Base-by-base conservation (phyloP, 2,888 invertebrate genomes). In the Drosophila mayaguana region DNA sequence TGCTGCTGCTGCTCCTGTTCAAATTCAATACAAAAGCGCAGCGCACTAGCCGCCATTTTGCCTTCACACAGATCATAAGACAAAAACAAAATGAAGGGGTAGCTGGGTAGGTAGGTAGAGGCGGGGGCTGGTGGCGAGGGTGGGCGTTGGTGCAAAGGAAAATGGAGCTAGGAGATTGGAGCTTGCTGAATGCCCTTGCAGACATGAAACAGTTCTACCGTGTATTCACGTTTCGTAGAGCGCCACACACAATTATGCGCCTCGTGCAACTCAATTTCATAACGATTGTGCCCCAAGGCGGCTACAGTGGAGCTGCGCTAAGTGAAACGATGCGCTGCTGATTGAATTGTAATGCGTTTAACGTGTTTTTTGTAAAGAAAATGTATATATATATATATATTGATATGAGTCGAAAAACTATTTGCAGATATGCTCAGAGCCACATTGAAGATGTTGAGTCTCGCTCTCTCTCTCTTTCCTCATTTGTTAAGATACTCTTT, bases 11-110 rank as follows among this genome's bases (percentile, higher is more conserved):
- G 60, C 73, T 83, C 7, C 54, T 54, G 75, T 65, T 86, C 70
- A 75, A 69, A 89, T 84, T 87, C 88, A 84, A 89, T 84, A 84
- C 75, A 57, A 82, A 82, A 81, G 56, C 75, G 63, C 75, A 64
- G 59, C 38, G 72, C 12, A 28, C 38, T 38, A 25, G 50, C 43
- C 66, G 43, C 56, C 68, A 59, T 57, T 68, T 69, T 68, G 55
- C 34, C 40, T 42, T 54, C 70, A 42, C 14, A 63, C 57, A 59
- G 66, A 73, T 73, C 73, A 62, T 67, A 61, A 73, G 67, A 67
- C 72, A 71, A 46, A 59, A 48, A 36, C 25, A 38, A 43, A 20
- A 43, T 56, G 25, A 16, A 12, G 25, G 5, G 14, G 20, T 2
- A 48, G n/a, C 3, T 16, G 8, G n/a, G 40, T 1, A 5, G 14